Evolutionary conservation across 2,888 invertebrate species (phyloP).

Genomic region (Molorchus minor): DNA sequence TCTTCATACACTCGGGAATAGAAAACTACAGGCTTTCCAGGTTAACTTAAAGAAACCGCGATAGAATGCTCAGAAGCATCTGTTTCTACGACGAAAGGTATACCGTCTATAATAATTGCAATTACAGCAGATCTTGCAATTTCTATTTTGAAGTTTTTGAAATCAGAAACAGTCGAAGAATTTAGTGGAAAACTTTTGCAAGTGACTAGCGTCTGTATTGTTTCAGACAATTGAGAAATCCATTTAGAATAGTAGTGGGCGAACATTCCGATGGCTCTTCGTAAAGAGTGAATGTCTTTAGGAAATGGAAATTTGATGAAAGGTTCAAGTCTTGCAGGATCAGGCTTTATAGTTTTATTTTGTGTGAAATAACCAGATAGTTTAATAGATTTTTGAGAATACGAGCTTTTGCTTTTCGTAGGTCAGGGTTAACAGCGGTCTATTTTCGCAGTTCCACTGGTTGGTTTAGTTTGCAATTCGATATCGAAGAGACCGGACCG

Average conservation of each 20-base stretch:
- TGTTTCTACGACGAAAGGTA: too few relatives aligned
- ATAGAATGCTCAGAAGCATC: not conserved
- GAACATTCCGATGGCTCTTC: not conserved
- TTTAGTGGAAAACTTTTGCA: too few relatives aligned
- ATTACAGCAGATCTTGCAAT: not conserved
- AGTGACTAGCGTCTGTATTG: too few relatives aligned
- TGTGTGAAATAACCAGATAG: not conserved
- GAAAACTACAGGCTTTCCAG: not conserved
- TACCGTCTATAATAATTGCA: not conserved
- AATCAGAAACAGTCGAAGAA: too few relatives aligned
- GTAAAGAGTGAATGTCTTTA: not conserved
- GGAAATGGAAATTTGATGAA: not conserved
- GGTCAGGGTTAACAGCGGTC: too few relatives aligned
- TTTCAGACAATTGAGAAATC: not conserved
- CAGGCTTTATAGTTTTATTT: not conserved
- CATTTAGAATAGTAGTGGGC: not conserved
- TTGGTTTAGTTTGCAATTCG: too few relatives aligned
- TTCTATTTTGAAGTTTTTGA: too few relatives aligned
- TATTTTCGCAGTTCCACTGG: too few relatives aligned
- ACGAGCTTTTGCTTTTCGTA: not conserved
- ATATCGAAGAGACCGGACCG: too few relatives aligned
- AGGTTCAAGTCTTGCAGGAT: not conserved
- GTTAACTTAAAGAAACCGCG: conserved; percentile 8
- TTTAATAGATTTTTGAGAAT: not conserved
- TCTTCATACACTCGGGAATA: not conserved